These are phyloP conservation scores for Anguilla megastoma DNA, from an alignment of 2,797 vertebrate genomes.

Conservation along the genomic window DNA sequence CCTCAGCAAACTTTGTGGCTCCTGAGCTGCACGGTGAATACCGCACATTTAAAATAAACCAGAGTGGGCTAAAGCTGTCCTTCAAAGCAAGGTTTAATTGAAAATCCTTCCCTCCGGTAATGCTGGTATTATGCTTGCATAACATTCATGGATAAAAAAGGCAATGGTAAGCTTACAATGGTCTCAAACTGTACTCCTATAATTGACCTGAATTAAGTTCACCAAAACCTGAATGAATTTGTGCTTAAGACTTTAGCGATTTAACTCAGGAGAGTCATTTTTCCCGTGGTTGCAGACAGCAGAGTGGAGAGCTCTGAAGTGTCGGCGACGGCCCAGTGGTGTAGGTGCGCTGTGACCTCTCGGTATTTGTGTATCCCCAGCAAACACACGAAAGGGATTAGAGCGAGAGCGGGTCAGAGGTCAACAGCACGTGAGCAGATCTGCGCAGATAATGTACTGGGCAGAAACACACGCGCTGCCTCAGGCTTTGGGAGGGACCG, in stretches of 20 bases:
- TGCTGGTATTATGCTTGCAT: not conserved
- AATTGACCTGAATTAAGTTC: not conserved
- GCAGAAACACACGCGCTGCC: not conserved
- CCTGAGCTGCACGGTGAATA: not conserved
- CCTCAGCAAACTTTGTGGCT: not conserved
- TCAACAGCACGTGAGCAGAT: not conserved
- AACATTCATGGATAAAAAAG: not conserved
- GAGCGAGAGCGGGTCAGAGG: not conserved
- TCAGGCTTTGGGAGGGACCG: not conserved
- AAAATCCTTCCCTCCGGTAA: conserved; percentile 13
- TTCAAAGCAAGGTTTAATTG: conserved; percentile 6
- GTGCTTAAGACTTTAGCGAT: not conserved
- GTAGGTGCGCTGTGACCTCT: too few relatives aligned
- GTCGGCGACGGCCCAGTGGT: not conserved
- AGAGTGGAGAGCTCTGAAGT: not conserved
- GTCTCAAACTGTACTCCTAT: not conserved
- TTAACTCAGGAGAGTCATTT: not conserved
- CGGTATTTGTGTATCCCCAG: not conserved
- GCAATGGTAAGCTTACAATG: not conserved
- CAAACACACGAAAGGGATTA: not conserved
- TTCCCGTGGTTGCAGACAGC: not conserved
- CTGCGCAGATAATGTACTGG: not conserved
- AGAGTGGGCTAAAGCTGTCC: conserved; percentile 2
- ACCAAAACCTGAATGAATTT: not conserved
- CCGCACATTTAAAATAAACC: not conserved